A percentile compares a stretch with the other conserved stretches of the same genome.
These are phyloP conservation scores for Pterostichus niger DNA, from an alignment of 2,888 invertebrate species.

Conservation along the genomic window DNA sequence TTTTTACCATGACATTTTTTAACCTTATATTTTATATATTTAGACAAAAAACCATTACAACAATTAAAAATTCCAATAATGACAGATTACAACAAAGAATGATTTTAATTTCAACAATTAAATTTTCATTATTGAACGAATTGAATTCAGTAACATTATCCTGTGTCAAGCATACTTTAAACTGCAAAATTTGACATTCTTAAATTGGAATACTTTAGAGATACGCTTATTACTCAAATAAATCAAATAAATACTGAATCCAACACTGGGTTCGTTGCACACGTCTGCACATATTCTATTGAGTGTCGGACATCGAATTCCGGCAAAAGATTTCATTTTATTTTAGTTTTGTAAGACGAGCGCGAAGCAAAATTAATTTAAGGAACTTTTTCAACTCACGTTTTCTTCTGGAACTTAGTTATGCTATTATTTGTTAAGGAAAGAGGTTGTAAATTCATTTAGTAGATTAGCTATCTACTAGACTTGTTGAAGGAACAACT, in stretches of 20 bases:
- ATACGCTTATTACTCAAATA: too few species aligned
- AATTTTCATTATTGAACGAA: too few species aligned
- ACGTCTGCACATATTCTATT: neutral
- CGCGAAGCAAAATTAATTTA: conserved; percentile 45
- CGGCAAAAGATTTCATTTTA: conserved; percentile 14
- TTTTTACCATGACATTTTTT: too few species aligned
- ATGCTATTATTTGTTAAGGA: conserved; percentile 44
- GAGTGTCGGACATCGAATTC: conserved; percentile 9
- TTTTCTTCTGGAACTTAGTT: conserved; percentile 37
- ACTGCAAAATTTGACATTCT: too few species aligned
- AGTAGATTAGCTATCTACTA: conserved; percentile 15
- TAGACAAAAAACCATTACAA: too few species aligned
- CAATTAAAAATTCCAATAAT: too few species aligned
- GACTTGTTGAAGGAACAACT: neutral
- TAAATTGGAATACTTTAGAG: too few species aligned
- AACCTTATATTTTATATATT: too few species aligned
- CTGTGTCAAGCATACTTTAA: too few species aligned
- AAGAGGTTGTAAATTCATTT: conserved; percentile 46
- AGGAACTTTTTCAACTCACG: conserved; percentile 41
- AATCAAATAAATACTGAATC: neutral
- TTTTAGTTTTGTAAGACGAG: conserved; percentile 21
- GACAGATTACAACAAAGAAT: too few species aligned
- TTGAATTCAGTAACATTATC: too few species aligned
- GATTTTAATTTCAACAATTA: too few species aligned
- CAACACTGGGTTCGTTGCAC: neutral